phyloP scores from a whole-genome alignment of 2,888 invertebrate genomes.

The Hyppa rectilinea region DNA sequence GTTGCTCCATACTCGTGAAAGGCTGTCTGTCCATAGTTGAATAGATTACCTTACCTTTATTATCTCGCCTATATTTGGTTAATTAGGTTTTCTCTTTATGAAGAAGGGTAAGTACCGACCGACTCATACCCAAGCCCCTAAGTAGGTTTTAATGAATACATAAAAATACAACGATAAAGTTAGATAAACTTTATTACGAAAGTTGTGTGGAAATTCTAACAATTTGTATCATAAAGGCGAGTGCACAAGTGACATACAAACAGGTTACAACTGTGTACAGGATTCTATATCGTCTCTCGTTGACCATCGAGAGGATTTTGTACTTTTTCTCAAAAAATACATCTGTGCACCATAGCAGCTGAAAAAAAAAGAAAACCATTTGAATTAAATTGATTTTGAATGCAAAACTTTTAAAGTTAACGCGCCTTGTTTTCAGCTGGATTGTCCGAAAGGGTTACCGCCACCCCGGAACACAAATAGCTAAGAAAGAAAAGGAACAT shows the following conservation, averaged over 20 bases:
- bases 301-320: constrained; percentile 56
- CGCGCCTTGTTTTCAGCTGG: no score
- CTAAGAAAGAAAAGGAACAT: no score
- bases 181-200: constrained; percentile 24
- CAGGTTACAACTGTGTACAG: constrained; percentile 64
- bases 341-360: constrained; percentile 72
- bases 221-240: constrained; percentile 61
- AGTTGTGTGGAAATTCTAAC: constrained; percentile 28
- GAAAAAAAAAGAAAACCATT: constrained; percentile 40
- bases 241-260: constrained; percentile 56
- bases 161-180: neutral
- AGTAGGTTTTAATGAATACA: neutral
- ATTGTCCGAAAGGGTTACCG: no score
- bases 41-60: no score
- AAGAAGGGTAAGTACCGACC: no score
- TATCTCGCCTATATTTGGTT: no score
- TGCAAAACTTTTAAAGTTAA: no score
- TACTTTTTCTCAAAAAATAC: constrained; percentile 61
- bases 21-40: no score
- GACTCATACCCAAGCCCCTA: no score
- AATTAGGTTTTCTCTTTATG: no score
- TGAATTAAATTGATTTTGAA: neutral
- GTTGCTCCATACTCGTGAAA: no score
- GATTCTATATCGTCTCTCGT: constrained; percentile 54
- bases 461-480: no score